These are phyloP conservation scores for Apostichopus leukothele DNA, from an alignment of 53 echinoderm and acorn worm species.

Conservation along the genomic window DNA sequence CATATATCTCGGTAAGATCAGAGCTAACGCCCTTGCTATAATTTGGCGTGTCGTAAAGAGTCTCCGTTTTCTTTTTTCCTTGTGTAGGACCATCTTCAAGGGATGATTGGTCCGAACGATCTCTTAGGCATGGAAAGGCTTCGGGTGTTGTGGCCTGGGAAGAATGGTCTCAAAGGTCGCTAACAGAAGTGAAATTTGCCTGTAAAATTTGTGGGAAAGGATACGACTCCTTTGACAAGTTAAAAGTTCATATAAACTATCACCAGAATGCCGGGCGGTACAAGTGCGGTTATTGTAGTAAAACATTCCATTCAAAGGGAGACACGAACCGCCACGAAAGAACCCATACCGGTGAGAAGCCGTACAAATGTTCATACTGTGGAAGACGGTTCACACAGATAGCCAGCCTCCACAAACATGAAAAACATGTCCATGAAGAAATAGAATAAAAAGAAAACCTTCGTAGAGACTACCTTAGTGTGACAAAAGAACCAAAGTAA, in stretches of 20 bases:
- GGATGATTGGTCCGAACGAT: background rate
- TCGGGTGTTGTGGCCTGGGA: background rate
- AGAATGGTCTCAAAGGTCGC: conserved; percentile 6
- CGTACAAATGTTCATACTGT: conserved; percentile 16
- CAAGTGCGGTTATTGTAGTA: conserved; percentile 17
- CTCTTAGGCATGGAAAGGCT: background rate
- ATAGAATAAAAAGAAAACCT: no score
- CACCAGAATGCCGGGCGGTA: conserved; percentile 7
- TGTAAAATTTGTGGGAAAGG: conserved; percentile 30
- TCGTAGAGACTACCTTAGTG: no score
- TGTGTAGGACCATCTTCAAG: background rate
- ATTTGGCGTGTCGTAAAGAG: background rate
- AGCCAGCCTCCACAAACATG: background rate
- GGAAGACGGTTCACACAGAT: conserved; percentile 6
- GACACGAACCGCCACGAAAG: conserved; percentile 13
- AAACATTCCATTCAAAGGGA: conserved; percentile 18
- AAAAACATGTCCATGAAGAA: background rate
- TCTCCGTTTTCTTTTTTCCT: background rate
- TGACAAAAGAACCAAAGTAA: no score
- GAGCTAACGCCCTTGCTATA: background rate
- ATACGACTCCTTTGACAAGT: background rate
- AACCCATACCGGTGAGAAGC: conserved; percentile 31
- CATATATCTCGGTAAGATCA: no score
- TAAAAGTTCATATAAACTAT: background rate
- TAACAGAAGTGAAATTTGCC: conserved; percentile 19